A percentile compares a stretch with the other conserved stretches of the same genome.
phyloP scores from a whole-genome alignment of 2,888 invertebrate species.

The Odontomyia ornata region DNA sequence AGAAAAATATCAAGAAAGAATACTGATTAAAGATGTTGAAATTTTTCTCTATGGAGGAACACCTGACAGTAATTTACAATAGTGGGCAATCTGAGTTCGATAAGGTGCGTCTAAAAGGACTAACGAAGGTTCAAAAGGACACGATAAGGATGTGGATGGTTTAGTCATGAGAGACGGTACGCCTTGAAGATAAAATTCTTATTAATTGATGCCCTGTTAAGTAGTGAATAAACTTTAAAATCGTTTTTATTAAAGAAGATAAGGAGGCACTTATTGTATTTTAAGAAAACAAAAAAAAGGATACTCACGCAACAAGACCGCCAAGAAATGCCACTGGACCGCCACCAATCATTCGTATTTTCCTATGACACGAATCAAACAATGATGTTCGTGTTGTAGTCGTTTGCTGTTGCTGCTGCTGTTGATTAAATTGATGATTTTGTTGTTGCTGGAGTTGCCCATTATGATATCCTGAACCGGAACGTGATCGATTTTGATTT shows the following conservation, averaged over 20 bases:
- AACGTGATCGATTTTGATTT: conserved; percentile 35
- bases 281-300: background rate
- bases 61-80: too few species aligned
- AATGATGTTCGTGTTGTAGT: conserved; percentile 70
- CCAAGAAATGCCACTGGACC: conserved; percentile 73
- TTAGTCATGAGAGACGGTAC: too few species aligned
- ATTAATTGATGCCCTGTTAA: too few species aligned
- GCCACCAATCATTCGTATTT: conserved; percentile 75
- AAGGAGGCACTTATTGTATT: too few species aligned
- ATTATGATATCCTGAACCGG: background rate
- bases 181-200: too few species aligned
- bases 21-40: too few species aligned
- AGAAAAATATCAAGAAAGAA: too few species aligned
- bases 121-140: too few species aligned
- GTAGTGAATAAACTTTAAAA: too few species aligned
- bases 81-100: background rate
- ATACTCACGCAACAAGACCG: conserved; percentile 77
- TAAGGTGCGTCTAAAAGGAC: background rate
- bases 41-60: too few species aligned
- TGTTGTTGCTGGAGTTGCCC: conserved; percentile 44
- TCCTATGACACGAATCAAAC: conserved; percentile 77
- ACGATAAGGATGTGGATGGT: too few species aligned
- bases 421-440: conserved; percentile 46
- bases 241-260: too few species aligned
- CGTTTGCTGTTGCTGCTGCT: conserved; percentile 55